Base-by-base conservation (phyloP, 1,140 invertebrate species). In the Hormaphis cornu region DNA sequence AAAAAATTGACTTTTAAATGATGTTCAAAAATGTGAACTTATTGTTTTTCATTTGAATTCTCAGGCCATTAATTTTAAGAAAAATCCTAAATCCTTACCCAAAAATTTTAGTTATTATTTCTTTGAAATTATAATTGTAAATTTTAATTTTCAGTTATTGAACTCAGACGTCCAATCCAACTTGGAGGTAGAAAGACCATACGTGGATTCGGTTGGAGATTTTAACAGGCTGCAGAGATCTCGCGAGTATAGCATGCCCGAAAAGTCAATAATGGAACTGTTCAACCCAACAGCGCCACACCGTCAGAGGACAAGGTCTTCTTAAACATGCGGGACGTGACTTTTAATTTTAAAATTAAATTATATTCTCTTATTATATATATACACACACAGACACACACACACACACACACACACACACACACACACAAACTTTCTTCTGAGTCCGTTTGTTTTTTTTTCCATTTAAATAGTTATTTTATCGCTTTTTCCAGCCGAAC, bases 131-230 rank as follows among this genome's bases (percentile, higher is more conserved):
- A n/a, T n/a, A n/a, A n/a, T n/a, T n/a, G n/a, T n/a, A n/a, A n/a
- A n/a, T n/a, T n/a, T n/a, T n/a, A n/a, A n/a, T 66, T 63, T 66
- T 35, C 44, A 66, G 61, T n/a, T 66, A 16, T 48, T 66, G 61
- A 20, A 66, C 8, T 48, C 61, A 4, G 44, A 20, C 1, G 61
- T 20, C 1, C 44, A 66, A n/a, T 20, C 44, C 28, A 66, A 66
- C 44, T 50, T 48, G 12, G 61, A 66, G 14, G 22, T 66, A 44
- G 61, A 66, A 22, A 66, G 44, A 35, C 28, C 42, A 4, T 66
- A 66, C 18, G 61, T 48, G 24, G 61, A 66, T 1, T 16, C 46
- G 3, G 12, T 50, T 3, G 44, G 44, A 20, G 61, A 66, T 16
- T 66, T 22, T n/a, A 48, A 26, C n/a, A 18, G 61, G 12, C 18